Base-by-base conservation (phyloP, 2,888 invertebrate species). In the Drosophila rubida region DNA sequence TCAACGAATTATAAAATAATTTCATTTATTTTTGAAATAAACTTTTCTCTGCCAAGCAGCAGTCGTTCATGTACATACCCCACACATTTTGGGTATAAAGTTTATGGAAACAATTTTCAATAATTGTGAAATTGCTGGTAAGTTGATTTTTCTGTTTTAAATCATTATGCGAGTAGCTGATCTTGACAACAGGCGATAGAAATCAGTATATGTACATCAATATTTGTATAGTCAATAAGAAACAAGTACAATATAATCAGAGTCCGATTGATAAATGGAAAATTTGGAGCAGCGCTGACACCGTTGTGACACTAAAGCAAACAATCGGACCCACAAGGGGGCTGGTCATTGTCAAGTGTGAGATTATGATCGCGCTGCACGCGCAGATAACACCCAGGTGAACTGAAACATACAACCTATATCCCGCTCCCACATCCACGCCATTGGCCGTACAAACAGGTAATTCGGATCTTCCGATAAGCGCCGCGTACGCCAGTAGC, bases 321-420 rank as follows among this genome's bases (percentile, higher is more conserved):
- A 75, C 63, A 69, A 53, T 32, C 16, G 49, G 35, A 23, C 16
- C 51, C 4, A 27, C 2, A 32, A 11, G 45, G 72, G 59, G 79
- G 75, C 75, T 75, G 75, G 79, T 75, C 79, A 75, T 19, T 49
- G 75, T 45, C 55, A 49, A 44, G 75, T 68, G 45, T 57, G 69
- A 63, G 57, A 22, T 67, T 72, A 61, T 76, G 83, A 57, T 66
- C 46, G 67, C 57, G 32, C 32, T 57, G 46, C 19, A 42, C 51
- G 69, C 27, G 11, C 23, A 46, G 69, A 60, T 75, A 78, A 59
- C 35, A 37, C 8, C 14, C 35, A 37, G 14, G 35, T 32, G 13
- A 30, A 78, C 69, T 78, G 75, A 88, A 87, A 83, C 75, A 87
- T 81, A 88, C 82, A 88, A 83, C 82, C 87, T 85, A 75, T 88